These are phyloP conservation scores for Hemibagrus guttatus DNA, from an alignment of 2,797 vertebrate species.

Conservation along the genomic window DNA sequence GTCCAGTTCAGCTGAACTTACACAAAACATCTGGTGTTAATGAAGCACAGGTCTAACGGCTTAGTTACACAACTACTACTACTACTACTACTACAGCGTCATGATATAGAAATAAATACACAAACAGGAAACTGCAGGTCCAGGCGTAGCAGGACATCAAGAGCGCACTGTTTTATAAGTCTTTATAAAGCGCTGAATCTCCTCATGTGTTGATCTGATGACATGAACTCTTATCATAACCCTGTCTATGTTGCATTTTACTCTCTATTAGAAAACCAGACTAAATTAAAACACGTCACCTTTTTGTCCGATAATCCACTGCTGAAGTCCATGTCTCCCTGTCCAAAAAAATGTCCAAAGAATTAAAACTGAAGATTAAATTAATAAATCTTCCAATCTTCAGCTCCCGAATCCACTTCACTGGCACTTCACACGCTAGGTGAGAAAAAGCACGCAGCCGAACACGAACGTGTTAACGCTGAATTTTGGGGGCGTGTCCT, in stretches of 20 bases:
- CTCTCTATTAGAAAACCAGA: not conserved
- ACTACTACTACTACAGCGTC: not conserved
- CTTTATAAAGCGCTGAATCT: not conserved
- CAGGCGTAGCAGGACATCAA: no score
- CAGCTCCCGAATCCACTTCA: not conserved
- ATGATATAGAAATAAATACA: not conserved
- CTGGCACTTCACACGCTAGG: not conserved
- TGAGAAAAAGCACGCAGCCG: no score
- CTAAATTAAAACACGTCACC: slow-evolving; percentile 19
- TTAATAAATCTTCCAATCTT: not conserved
- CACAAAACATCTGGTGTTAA: not conserved
- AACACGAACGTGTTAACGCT: not conserved
- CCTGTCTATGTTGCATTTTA: no score
- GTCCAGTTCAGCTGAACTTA: not conserved
- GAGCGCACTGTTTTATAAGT: not conserved
- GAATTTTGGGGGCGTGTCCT: not conserved
- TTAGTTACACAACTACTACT: not conserved
- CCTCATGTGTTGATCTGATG: no score
- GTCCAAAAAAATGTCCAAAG: not conserved
- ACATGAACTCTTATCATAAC: not conserved
- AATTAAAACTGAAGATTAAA: not conserved
- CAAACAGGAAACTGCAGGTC: not conserved
- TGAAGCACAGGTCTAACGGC: not conserved
- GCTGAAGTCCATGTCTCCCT: slow-evolving; percentile 22
- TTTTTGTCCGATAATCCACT: not conserved